Evolutionary conservation across 2,888 invertebrate genomes (phyloP).

Genomic region (Barypeithes pellucidus): DNA sequence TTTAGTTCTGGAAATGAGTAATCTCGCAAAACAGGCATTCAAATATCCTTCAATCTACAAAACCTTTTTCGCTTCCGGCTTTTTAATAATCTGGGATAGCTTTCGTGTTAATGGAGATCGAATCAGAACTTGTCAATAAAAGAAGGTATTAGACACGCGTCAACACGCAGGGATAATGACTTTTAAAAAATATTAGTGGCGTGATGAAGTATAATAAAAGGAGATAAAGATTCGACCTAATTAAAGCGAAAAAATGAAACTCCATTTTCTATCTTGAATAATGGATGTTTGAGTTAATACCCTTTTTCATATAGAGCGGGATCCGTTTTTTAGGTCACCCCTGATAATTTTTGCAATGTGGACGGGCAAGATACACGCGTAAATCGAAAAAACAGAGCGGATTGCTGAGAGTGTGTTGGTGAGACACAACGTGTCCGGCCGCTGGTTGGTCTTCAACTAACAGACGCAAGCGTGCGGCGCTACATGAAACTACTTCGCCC

Average conservation of each 20-base stretch:
- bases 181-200: constrained; percentile 30
- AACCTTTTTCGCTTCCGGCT: constrained; percentile 11
- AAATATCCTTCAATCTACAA: not conserved
- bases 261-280: constrained; percentile 1
- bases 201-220: constrained; percentile 16
- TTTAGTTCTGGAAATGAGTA: not conserved
- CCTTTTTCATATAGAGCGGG: not conserved
- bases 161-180: constrained; percentile 29
- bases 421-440: too few relatives aligned
- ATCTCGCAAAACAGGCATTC: constrained; percentile 2
- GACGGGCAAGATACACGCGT: too few relatives aligned
- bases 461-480: too few relatives aligned
- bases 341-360: not conserved
- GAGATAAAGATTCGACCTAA: constrained; percentile 26
- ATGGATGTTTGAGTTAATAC: not conserved
- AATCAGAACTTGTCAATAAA: constrained; percentile 28
- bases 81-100: constrained; percentile 24
- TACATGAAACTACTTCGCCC: too few relatives aligned
- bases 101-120: constrained; percentile 31
- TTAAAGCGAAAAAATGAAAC: not conserved
- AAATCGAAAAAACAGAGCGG: too few relatives aligned
- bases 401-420: too few relatives aligned
- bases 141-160: constrained; percentile 9
- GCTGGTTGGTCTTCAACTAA: too few relatives aligned
- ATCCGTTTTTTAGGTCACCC: not conserved